Conservation (phyloP, 2,888 invertebrate species). For the Malacosoma neustria region DNA sequence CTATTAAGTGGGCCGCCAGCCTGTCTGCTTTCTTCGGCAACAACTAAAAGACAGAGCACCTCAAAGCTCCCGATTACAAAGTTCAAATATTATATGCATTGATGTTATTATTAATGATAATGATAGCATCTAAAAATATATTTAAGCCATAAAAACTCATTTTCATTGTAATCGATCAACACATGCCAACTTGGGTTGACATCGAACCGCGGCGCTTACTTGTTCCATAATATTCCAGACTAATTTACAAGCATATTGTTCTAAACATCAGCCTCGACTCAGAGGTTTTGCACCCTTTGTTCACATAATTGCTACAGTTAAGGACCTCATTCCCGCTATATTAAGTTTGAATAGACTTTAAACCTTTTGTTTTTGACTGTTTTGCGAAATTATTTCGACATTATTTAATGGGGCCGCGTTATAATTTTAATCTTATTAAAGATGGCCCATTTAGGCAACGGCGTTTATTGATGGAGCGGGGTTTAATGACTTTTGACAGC, state of each 20-base stretch:
- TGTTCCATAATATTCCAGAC: neutral
- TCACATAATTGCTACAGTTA: constrained; percentile 42
- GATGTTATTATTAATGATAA: too few species aligned
- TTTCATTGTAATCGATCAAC: neutral
- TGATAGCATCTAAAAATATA: too few species aligned
- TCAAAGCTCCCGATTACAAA: too few species aligned
- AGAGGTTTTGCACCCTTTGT: constrained; percentile 39
- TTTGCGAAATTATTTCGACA: constrained; percentile 20
- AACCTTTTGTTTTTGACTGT: constrained; percentile 28
- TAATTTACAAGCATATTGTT: constrained; percentile 9
- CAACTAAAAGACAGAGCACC: too few species aligned
- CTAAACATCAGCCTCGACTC: constrained; percentile 18
- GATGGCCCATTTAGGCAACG: neutral
- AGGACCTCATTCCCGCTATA: constrained; percentile 28
- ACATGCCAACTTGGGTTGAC: neutral
- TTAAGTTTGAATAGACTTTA: constrained; percentile 21
- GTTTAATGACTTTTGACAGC: neutral
- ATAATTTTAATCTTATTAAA: neutral
- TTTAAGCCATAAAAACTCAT: too few species aligned
- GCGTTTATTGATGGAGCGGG: neutral
- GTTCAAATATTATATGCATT: too few species aligned
- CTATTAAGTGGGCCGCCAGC: too few species aligned
- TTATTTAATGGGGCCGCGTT: constrained; percentile 7
- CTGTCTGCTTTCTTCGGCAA: too few species aligned
- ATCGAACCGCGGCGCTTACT: neutral